phyloP scores from a whole-genome alignment of 1,140 invertebrate genomes.

The Lamellibrachia luymesi region DNA sequence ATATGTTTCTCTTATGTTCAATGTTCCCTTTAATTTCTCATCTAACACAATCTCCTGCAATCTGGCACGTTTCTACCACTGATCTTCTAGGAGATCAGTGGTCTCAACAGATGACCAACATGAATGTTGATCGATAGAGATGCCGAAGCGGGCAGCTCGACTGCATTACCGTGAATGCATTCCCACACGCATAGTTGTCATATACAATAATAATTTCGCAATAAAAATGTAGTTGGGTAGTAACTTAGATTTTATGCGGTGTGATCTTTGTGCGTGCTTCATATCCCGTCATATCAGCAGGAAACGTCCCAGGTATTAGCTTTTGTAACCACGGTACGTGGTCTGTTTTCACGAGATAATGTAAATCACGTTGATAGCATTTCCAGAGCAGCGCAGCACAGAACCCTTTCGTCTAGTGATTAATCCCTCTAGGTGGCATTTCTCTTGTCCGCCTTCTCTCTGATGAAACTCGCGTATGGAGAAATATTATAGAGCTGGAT shows the following conservation, averaged over 20 bases:
- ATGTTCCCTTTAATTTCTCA: not conserved
- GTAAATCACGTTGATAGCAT: not conserved
- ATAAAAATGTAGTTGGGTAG: not conserved
- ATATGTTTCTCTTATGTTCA: not conserved
- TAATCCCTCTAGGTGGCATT: not conserved
- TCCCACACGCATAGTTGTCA: not conserved
- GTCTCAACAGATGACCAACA: not conserved
- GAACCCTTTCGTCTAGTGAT: not conserved
- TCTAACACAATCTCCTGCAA: not conserved
- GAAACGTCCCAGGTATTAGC: not conserved
- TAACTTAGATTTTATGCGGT: not conserved
- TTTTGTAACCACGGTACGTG: not conserved
- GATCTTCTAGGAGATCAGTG: not conserved
- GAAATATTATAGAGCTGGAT: not conserved
- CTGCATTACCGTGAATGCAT: not conserved
- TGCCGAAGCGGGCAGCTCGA: not conserved
- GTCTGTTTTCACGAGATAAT: not conserved
- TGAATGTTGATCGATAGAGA: not conserved
- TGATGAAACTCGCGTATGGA: not conserved
- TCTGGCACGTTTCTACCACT: too few relatives aligned
- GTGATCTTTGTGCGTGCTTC: not conserved
- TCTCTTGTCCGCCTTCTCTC: not conserved
- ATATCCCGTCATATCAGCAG: not conserved
- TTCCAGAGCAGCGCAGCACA: not conserved
- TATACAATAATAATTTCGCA: not conserved